A percentile compares a stretch with the other conserved stretches of the same genome.
Evolutionary conservation across 2,113 vertebrate species (phyloP).

Genomic region (Menidia beryllina): DNA sequence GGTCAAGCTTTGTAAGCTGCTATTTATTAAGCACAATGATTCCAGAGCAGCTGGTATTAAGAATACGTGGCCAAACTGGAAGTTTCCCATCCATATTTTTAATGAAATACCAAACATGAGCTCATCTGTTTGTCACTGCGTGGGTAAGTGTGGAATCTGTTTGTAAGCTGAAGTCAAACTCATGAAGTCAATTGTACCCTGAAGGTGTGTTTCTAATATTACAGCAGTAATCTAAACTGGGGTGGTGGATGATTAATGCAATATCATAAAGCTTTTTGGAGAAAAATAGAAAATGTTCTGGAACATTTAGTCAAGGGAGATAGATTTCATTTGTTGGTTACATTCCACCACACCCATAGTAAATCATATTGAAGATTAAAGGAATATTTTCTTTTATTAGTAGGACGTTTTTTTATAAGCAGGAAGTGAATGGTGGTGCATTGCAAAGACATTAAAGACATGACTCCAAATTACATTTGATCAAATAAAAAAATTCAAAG

Average conservation of each 20-base stretch:
- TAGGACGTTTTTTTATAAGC: too few species aligned
- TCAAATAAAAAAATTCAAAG: not conserved
- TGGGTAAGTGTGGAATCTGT: constrained; percentile 59
- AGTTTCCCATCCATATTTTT: constrained; percentile 67
- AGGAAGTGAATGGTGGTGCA: too few species aligned
- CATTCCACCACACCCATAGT: too few species aligned
- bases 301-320: not conserved
- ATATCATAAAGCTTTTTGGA: not conserved
- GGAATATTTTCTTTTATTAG: too few species aligned
- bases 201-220: constrained; percentile 50
- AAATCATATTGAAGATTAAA: too few species aligned
- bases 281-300: not conserved
- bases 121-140: constrained; percentile 63
- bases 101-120: constrained; percentile 77
- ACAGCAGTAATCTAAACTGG: constrained; percentile 36
- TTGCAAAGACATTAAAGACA: not conserved
- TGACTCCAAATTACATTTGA: not conserved
- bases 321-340: too few species aligned
- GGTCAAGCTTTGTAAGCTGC: constrained; percentile 86
- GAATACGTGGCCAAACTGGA: constrained; percentile 85
- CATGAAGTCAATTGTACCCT: constrained; percentile 55
- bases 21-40: constrained; percentile 91
- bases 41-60: constrained; percentile 85
- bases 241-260: constrained; percentile 23
- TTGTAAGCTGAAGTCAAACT: constrained; percentile 41